Base-by-base conservation (phyloP, 2,797 vertebrate genomes). In the Sandelia bainsii region DNA sequence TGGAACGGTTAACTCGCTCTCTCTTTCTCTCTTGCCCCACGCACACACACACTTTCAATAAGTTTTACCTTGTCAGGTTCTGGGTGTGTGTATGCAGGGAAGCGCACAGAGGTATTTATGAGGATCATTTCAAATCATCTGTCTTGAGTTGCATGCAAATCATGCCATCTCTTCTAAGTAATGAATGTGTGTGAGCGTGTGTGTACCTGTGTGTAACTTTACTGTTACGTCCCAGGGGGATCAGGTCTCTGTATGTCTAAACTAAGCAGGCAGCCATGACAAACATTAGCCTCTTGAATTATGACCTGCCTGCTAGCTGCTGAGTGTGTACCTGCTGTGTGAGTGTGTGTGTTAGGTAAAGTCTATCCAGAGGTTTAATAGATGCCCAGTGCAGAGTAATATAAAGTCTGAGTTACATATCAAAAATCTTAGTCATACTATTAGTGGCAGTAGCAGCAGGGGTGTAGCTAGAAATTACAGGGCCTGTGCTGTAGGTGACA, bases 201-300 rank as follows among this genome's bases (percentile, higher is more conserved):
- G 50, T 53, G 51, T 46, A 57, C 23, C 52, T 65, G 70, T 74
- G 80, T 81, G 86, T 68, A 62, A 42, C 48, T 68, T 66, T 37
- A 65, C 60, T 69, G 62, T 69, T 69, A 48, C 22, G 42, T 80
- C 81, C 77, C 80, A 63, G 69, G 42, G 63, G 66, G 75, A 76
- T 87, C 70, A 69, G 72, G 58, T 87, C 82, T 85, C 75, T 62
- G 50, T 84, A 72, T 75, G 74, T 83, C 87, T 89, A 77, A 84
- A 85, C 84, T 73, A 73, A 77, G 79, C 74, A 78, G 81, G 78
- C 80, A 70, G 81, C 85, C 86, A 83, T 82, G 81, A 88, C 82
- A 89, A 91, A 91, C 82, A 91, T 87, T 81, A 79, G 64, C 19
- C 76, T 73, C 72, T 76, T 88, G 86, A 89, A 84, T 87, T 86